These are phyloP conservation scores for Harpagifer antarcticus DNA, from an alignment of 2,797 vertebrate genomes.

Conservation along the genomic window DNA sequence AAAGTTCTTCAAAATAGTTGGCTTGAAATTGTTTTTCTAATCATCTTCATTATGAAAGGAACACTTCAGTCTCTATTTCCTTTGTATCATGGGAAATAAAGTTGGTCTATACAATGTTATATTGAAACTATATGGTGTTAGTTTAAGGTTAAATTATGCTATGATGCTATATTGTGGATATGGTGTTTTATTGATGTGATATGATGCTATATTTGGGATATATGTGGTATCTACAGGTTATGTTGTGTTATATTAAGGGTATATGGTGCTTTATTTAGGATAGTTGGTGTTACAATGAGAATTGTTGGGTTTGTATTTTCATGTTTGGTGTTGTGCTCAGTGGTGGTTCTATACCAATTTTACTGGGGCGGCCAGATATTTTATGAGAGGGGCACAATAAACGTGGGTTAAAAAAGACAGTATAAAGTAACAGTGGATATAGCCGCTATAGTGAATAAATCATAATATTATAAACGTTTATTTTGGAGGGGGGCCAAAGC, in stretches of 20 bases:
- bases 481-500: too few species aligned
- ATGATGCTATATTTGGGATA: neutral
- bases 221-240: neutral
- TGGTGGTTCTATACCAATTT: too few species aligned
- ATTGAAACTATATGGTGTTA: neutral
- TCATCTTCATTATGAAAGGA: too few species aligned
- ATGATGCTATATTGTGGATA: neutral
- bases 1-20: neutral
- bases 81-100: too few species aligned
- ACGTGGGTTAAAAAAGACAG: too few species aligned
- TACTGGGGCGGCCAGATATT: too few species aligned
- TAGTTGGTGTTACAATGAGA: neutral
- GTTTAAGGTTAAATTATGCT: neutral
- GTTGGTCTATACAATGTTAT: neutral
- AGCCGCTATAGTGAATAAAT: too few species aligned
- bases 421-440: too few species aligned
- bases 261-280: neutral
- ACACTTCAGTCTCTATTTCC: too few species aligned
- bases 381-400: too few species aligned
- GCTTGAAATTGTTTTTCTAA: too few species aligned
- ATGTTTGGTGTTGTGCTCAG: neutral
- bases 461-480: too few species aligned
- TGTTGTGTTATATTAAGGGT: neutral
- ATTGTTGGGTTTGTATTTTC: neutral
- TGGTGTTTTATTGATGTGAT: neutral